phyloP scores from a whole-genome alignment of 1,140 invertebrate species.

The Geopemphigus sp. region DNA sequence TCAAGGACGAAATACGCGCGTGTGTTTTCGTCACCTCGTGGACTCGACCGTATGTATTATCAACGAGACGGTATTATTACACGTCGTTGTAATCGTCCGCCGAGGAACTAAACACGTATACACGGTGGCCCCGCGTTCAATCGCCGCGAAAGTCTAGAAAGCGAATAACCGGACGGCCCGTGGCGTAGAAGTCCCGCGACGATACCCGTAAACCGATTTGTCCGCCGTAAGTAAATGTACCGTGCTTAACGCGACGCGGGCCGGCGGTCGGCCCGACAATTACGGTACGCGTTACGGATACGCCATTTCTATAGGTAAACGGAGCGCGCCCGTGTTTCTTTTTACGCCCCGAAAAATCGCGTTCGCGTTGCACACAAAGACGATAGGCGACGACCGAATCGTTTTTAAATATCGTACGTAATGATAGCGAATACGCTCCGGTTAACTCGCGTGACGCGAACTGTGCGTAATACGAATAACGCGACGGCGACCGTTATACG shows the following conservation, averaged over 20 bases:
- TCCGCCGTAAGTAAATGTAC: conserved; percentile 29
- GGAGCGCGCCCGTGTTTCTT: background rate
- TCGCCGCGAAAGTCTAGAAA: too few species aligned
- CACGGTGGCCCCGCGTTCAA: too few species aligned
- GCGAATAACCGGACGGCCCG: too few species aligned
- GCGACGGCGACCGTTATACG: too few species aligned
- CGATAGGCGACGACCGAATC: background rate
- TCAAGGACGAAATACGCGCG: too few species aligned
- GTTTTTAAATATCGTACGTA: background rate
- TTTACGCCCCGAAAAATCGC: conserved; percentile 33
- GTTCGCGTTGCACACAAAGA: conserved; percentile 16
- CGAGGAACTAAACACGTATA: too few species aligned
- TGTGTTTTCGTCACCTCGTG: too few species aligned
- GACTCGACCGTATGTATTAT: too few species aligned
- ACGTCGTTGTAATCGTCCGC: too few species aligned
- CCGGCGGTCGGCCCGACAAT: background rate
- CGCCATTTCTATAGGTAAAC: background rate
- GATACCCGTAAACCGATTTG: too few species aligned
- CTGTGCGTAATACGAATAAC: background rate
- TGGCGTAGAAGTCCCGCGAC: too few species aligned
- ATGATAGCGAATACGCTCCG: background rate
- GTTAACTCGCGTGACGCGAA: conserved; percentile 13
- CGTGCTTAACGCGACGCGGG: background rate
- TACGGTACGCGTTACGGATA: background rate
- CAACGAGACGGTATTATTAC: too few species aligned